Evolutionary conservation across 2,797 vertebrate genomes (phyloP).

Genomic region (Lophius americanus): DNA sequence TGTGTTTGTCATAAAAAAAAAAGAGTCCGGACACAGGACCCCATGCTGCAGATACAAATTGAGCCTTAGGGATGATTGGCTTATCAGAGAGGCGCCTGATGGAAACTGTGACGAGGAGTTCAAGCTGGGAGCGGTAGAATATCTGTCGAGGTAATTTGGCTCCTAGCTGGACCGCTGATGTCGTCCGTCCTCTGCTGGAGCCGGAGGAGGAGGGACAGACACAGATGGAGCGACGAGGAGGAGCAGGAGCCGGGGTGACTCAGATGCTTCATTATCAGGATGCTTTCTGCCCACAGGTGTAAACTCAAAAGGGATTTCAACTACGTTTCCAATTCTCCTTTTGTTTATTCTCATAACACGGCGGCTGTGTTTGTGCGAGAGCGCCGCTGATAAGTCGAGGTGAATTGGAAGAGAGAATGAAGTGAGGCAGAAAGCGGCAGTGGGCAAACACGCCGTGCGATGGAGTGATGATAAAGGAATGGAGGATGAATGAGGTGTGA

Average conservation of each 20-base stretch:
- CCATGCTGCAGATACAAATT: conserved; percentile 29
- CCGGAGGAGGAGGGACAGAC: conserved; percentile 26
- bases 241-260: conserved; percentile 23
- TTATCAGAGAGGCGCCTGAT: conserved; percentile 43
- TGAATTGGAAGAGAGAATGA: conserved; percentile 53
- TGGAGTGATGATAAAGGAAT: conserved; percentile 20
- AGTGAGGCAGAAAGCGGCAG: conserved; percentile 34
- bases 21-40: neutral
- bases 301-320: conserved; percentile 3
- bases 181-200: conserved; percentile 55
- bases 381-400: conserved; percentile 34
- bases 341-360: conserved; percentile 21
- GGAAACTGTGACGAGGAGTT: conserved; percentile 33
- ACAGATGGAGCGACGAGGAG: conserved; percentile 16
- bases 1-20: too few relatives aligned
- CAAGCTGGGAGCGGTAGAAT: conserved; percentile 52
- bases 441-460: conserved; percentile 19
- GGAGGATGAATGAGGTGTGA: conserved; percentile 5
- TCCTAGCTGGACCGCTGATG: conserved; percentile 63
- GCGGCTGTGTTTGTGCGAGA: conserved; percentile 33
- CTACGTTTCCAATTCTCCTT: neutral
- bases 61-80: conserved; percentile 42
- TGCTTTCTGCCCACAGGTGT: conserved; percentile 1
- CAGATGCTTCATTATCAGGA: conserved; percentile 35
- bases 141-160: conserved; percentile 70